Evolutionary conservation across 2,797 vertebrate species (phyloP), one percentile per base, ranked within the genome.

Genomic region (Spinibarbus caldwelli): DNA sequence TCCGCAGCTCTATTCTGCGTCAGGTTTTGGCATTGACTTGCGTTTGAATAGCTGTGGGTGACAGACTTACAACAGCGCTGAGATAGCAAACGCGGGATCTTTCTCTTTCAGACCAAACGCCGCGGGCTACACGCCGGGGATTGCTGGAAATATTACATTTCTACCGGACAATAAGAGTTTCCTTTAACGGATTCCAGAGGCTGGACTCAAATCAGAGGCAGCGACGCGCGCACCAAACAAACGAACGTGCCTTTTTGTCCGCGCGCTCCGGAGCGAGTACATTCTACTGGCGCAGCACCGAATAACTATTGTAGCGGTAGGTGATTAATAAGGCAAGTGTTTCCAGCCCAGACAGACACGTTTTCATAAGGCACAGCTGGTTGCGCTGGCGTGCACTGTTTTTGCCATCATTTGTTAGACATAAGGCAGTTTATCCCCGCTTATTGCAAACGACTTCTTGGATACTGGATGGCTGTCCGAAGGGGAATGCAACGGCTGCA

Each of bases 1-100:
- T 93, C 93, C 71, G 77, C 87, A 72, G 90, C 84, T 54, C 41
- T 23, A 92, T 82, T 95, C 95, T 95, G 93, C 94, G 94, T 95
- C 94, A 93, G 91, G 94, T 94, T 95, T 96, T 95, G 92, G 89
- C 88, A 78, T 89, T 52, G 86, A 72, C 94, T 91, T 90, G 78
- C 88, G 78, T 92, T 79, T 88, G 88, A 91, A 91, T 90, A 41
- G 85, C 87, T 89, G 87, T 88, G 92, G 92, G 90, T 93, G 94
- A 91, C 92, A 94, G 92, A 70, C 92, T 91, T 90, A 91, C 89
- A 91, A 91, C 90, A 90, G 90, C 90, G 92, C 92, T 90, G 91
- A 83, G 88, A 90, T 91, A 71, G 90, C 31, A 43, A 85, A 89
- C 72, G 73, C 77, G 87, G 72, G 90, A 90, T 93, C 92, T 91